Percentiles rank a stretch among this genome's conserved stretches.
phyloP scores from a whole-genome alignment of 1,140 invertebrate genomes.

The Drosophila mauritiana region DNA sequence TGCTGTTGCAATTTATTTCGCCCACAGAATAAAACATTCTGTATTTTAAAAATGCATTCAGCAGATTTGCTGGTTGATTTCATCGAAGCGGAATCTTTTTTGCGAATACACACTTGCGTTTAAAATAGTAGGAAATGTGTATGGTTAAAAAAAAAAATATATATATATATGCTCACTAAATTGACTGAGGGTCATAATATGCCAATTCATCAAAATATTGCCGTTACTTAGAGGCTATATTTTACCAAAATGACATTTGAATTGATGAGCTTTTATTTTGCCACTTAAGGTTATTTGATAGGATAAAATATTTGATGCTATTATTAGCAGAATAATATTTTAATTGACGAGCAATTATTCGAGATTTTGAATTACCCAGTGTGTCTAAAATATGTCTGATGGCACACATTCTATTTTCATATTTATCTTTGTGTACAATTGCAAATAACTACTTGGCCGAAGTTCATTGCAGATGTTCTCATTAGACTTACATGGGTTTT shows the following conservation, averaged over 20 bases:
- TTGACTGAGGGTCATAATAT: no score
- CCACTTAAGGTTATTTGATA: no score
- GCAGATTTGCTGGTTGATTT: slow-evolving; percentile 43
- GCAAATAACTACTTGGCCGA: not conserved
- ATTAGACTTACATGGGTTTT: slow-evolving; percentile 38
- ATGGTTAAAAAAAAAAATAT: no score
- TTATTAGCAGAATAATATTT: no score
- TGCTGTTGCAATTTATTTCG: slow-evolving; percentile 5
- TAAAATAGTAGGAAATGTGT: not conserved
- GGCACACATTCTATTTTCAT: no score
- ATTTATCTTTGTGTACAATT: not conserved
- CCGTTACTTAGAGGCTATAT: not conserved
- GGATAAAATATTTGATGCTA: no score
- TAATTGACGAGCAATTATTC: no score
- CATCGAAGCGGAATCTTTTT: slow-evolving; percentile 32
- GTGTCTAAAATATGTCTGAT: no score
- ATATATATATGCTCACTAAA: no score
- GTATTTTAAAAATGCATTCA: slow-evolving; percentile 36
- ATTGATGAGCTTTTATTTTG: not conserved
- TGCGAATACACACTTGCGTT: not conserved
- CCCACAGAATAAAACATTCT: slow-evolving; percentile 22
- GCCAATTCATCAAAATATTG: not conserved
- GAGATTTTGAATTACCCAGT: no score
- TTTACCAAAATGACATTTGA: not conserved
- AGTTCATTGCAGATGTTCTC: slow-evolving; percentile 19